Base-by-base conservation (phyloP, 1,140 invertebrate species). In the Babylonia areolata region DNA sequence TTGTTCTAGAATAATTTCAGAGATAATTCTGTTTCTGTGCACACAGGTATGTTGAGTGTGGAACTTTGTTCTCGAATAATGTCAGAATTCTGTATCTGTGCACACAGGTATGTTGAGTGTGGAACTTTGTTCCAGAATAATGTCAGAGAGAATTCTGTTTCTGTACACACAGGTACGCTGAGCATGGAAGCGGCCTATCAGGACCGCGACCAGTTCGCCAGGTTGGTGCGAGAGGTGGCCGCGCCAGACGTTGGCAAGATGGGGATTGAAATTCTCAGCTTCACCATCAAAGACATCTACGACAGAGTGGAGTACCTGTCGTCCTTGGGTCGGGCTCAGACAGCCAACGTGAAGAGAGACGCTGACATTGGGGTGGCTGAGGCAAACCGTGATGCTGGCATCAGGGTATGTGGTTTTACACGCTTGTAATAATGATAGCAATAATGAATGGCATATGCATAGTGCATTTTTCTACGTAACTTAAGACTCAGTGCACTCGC, bases 201-300 rank as follows among this genome's bases (percentile, higher is more conserved):
- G 95, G 98, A 99, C 95, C 95, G 98, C 93, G 98, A 99, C 94
- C 98, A 99, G 95, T 99, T 99, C 96, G 98, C 98, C 78, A 97
- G 97, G 33, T 95, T 99, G 85, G 98, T 99, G 1, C 96, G 98
- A 89, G 98, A 99, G 95, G 98, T 99, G 69, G 98, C 98, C 12
- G 97, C 98, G 3, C 98, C 98, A 84, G 98, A 99, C 95, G 98
- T 99, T 23, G 98, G 97, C 33, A 96, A 98, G 90, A 99, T 99
- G 98, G 98, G 98, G 89, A 99, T 99, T 94, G 98, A 99, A 95
- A 99, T 99, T 91, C 96, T 99, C 42, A 98, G 97, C 64, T 99
- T 99, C 94, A 99, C 98, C 87, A 99, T 99, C 95, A 99, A 99
- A 91, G 98, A 99, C 95, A 98, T 99, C 81, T 98, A 97, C 95